Conservation (phyloP, 2,113 vertebrate species). For the Xenotilapia longispinis region DNA sequence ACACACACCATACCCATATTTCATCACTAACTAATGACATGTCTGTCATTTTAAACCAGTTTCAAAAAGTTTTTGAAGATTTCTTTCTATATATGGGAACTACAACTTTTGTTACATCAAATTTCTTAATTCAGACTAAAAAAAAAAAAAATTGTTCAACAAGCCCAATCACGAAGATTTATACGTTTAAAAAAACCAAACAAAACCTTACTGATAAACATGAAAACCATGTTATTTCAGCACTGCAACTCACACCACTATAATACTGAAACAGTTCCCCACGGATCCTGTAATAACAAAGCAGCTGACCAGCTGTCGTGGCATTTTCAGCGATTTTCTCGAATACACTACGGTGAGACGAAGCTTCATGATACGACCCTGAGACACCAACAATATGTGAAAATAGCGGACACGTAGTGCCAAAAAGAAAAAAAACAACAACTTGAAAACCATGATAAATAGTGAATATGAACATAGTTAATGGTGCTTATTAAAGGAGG, state of each 20-base stretch:
- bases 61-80: not conserved
- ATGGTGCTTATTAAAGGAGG: not conserved
- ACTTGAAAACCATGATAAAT: not conserved
- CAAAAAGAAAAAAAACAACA: not conserved
- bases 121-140: not conserved
- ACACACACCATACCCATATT: not conserved
- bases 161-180: not conserved
- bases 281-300: not conserved
- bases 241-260: constrained; percentile 33
- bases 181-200: not conserved
- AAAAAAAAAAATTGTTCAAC: too few species aligned
- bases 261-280: constrained; percentile 45
- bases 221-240: not conserved
- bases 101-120: not conserved
- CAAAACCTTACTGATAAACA: not conserved
- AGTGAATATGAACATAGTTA: not conserved
- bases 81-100: not conserved
- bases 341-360: not conserved
- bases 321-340: not conserved
- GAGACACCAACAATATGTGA: constrained; percentile 27
- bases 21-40: not conserved
- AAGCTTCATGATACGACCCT: constrained; percentile 31
- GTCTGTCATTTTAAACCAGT: not conserved
- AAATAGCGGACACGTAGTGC: not conserved
- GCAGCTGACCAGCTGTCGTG: not conserved